Evolutionary conservation across 2,888 invertebrate genomes (phyloP).

Genomic region (Epirrhoe tristata): DNA sequence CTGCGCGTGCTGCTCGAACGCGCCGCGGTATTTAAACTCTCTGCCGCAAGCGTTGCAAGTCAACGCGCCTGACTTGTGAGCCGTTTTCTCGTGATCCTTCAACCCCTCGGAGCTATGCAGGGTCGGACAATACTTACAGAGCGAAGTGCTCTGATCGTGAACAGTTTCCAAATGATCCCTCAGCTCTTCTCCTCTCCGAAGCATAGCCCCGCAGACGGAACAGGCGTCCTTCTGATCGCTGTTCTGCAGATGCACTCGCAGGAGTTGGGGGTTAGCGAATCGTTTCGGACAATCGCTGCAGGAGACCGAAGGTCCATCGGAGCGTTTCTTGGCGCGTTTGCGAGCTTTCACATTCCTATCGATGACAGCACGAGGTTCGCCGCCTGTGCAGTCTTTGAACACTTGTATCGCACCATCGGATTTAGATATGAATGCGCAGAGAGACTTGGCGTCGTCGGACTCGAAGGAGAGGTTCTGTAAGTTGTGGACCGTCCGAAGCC

Average conservation of each 20-base stretch:
- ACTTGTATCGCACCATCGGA: constrained; percentile 60
- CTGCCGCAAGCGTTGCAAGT: constrained; percentile 73
- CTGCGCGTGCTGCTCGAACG: constrained; percentile 68
- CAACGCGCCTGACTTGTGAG: constrained; percentile 59
- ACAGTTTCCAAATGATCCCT: constrained; percentile 58
- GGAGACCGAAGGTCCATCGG: constrained; percentile 55
- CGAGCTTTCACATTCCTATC: constrained; percentile 49
- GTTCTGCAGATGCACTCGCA: constrained; percentile 70
- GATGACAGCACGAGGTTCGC: constrained; percentile 56
- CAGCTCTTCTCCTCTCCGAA: constrained; percentile 21
- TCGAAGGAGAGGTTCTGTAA: constrained; percentile 44
- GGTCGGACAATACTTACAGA: constrained; percentile 68
- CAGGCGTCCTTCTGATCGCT: constrained; percentile 76
- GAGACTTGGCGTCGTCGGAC: constrained; percentile 52
- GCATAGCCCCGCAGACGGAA: constrained; percentile 60
- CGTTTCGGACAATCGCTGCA: constrained; percentile 72
- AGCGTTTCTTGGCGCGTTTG: constrained; percentile 45
- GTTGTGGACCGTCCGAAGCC: constrained; percentile 61
- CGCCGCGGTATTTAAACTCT: constrained; percentile 60
- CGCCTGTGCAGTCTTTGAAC: constrained; percentile 58
- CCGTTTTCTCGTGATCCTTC: constrained; percentile 57
- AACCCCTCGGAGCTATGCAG: constrained; percentile 55
- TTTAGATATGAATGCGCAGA: constrained; percentile 64
- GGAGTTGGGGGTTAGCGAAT: constrained; percentile 66
- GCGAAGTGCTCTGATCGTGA: constrained; percentile 55